Conservation (phyloP, 2,797 vertebrate species). For the Ptychadena robeensis region DNA sequence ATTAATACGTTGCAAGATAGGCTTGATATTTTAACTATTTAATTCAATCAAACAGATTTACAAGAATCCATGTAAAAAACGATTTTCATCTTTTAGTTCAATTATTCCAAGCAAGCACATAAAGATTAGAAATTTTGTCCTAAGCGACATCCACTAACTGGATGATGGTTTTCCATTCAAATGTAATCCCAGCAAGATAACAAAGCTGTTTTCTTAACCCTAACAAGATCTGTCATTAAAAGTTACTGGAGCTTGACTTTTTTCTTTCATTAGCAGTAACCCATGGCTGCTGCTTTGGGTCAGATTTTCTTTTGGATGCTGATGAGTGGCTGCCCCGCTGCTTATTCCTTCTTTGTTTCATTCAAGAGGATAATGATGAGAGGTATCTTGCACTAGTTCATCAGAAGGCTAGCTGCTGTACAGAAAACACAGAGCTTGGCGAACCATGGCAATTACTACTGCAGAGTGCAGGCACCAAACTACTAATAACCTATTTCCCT, state of each 20-base stretch:
- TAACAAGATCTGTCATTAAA: constrained; percentile 84
- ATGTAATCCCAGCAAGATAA: constrained; percentile 73
- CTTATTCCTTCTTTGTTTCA: constrained; percentile 76
- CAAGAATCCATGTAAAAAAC: too few relatives aligned
- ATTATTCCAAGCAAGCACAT: constrained; percentile 25
- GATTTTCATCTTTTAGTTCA: neutral
- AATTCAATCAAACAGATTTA: too few relatives aligned
- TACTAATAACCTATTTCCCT: too few relatives aligned
- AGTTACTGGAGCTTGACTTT: constrained; percentile 83
- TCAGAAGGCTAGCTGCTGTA: constrained; percentile 67
- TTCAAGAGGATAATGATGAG: constrained; percentile 77
- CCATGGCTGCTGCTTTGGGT: constrained; percentile 77
- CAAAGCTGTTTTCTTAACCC: constrained; percentile 83
- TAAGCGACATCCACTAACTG: constrained; percentile 61
- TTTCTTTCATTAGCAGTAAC: constrained; percentile 77
- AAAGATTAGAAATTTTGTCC: constrained; percentile 59
- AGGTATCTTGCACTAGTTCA: constrained; percentile 70
- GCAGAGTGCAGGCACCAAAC: constrained; percentile 36
- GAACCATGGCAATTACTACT: constrained; percentile 59
- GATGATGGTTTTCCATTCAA: constrained; percentile 69
- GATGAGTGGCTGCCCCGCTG: constrained; percentile 70
- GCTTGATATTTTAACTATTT: too few relatives aligned
- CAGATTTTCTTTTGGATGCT: constrained; percentile 75
- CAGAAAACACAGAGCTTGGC: constrained; percentile 70
- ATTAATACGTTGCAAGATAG: too few relatives aligned